phyloP scores from a whole-genome alignment of 2,888 invertebrate genomes.

The Rotaria sp. region DNA sequence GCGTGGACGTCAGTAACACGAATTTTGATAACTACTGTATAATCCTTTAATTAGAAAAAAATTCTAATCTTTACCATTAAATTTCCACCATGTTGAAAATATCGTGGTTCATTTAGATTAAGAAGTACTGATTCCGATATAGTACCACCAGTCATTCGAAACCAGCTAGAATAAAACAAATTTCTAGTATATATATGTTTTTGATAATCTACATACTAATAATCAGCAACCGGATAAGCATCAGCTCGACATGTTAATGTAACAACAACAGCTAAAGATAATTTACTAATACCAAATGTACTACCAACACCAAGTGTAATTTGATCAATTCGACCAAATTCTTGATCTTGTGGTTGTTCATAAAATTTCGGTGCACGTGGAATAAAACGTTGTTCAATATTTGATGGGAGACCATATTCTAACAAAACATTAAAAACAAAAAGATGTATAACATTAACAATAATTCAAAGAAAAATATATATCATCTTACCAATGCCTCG shows the following conservation, averaged over 20 bases:
- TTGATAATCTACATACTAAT: background rate
- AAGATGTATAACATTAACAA: too few species aligned
- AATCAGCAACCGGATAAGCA: slow-evolving; percentile 39
- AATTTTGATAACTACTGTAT: too few species aligned
- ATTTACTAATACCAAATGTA: slow-evolving; percentile 35
- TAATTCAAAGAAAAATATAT: too few species aligned
- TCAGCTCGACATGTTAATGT: slow-evolving; percentile 39
- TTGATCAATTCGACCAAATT: slow-evolving; percentile 38
- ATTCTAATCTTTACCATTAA: slow-evolving; percentile 2
- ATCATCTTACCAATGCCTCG: slow-evolving; percentile 34
- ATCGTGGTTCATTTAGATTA: slow-evolving; percentile 36
- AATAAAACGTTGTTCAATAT: slow-evolving; percentile 38
- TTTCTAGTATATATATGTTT: background rate
- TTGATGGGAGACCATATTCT: slow-evolving; percentile 40
- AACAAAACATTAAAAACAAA: background rate
- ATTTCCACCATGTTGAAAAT: slow-evolving; percentile 40
- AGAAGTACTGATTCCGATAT: background rate
- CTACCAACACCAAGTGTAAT: slow-evolving; percentile 37
- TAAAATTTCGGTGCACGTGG: slow-evolving; percentile 39
- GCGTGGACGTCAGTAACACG: too few species aligned
- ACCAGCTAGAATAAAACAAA: background rate
- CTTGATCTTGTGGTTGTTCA: slow-evolving; percentile 40
- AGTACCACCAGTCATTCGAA: background rate
- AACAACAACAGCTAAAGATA: slow-evolving; percentile 28
- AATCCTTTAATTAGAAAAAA: background rate